Evolutionary conservation across 2,888 invertebrate genomes (phyloP).

Genomic region (Pheosia gnoma): DNA sequence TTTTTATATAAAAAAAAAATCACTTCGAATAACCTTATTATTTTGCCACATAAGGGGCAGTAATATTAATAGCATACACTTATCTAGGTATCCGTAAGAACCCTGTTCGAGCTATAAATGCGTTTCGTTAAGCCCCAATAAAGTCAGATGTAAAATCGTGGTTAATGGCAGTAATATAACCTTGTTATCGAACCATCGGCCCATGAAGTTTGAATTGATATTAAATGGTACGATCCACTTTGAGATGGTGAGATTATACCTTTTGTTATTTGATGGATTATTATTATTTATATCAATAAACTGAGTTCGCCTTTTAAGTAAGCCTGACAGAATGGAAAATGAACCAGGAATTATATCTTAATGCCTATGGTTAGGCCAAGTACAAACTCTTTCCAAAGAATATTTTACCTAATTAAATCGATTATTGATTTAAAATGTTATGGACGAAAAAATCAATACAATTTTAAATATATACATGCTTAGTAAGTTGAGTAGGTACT

Average conservation of each 20-base stretch:
- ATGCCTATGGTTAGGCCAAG: background rate
- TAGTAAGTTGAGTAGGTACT: too few species aligned
- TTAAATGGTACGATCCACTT: conserved; percentile 46
- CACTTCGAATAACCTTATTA: too few species aligned
- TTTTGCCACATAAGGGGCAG: background rate
- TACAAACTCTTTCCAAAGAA: too few species aligned
- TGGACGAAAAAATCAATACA: too few species aligned
- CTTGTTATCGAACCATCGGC: conserved; percentile 58
- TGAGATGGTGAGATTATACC: conserved; percentile 23
- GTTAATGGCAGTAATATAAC: conserved; percentile 62
- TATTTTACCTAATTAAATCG: too few species aligned
- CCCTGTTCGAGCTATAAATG: conserved; percentile 49
- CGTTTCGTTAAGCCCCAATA: conserved; percentile 63
- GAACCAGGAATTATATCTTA: background rate
- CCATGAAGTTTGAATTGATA: conserved; percentile 48
- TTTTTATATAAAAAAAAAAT: too few species aligned
- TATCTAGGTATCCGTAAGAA: background rate
- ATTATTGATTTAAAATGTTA: too few species aligned
- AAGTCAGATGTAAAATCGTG: conserved; percentile 62
- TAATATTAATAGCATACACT: background rate
- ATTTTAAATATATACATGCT: too few species aligned
- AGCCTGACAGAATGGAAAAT: background rate
- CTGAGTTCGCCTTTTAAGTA: background rate
- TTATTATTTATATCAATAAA: background rate
- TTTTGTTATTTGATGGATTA: background rate